These are phyloP conservation scores for Synanthedon formicaeformis DNA, from an alignment of 2,888 invertebrate species.

Conservation along the genomic window DNA sequence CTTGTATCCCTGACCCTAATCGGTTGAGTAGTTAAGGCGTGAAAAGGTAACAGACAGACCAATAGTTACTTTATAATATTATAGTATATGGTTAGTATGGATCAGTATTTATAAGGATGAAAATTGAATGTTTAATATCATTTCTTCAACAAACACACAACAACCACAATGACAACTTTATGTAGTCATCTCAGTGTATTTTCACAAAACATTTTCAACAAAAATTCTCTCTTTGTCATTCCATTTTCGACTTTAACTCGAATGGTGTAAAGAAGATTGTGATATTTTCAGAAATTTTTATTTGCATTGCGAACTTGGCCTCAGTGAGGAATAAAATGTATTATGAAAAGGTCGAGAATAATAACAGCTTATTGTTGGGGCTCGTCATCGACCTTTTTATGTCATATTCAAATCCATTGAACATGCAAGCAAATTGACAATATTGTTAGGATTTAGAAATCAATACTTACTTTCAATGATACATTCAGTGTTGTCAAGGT, in stretches of 20 bases:
- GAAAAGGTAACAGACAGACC: too few species aligned
- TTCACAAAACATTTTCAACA: too few species aligned
- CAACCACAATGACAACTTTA: too few species aligned
- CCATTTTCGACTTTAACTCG: neutral
- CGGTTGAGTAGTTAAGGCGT: too few species aligned
- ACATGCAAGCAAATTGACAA: conserved; percentile 24
- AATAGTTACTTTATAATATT: too few species aligned
- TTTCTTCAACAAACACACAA: too few species aligned
- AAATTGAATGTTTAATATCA: too few species aligned
- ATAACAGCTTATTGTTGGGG: conserved; percentile 15
- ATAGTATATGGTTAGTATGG: too few species aligned
- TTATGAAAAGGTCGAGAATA: conserved; percentile 20
- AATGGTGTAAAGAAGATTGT: neutral
- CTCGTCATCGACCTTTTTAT: conserved; percentile 16
- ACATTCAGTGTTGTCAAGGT: neutral
- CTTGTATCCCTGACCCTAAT: too few species aligned
- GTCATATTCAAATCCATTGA: conserved; percentile 16
- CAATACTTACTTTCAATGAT: neutral
- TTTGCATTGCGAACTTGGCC: conserved; percentile 11
- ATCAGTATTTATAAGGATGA: too few species aligned
- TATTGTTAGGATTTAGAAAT: conserved; percentile 15
- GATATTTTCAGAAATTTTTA: neutral
- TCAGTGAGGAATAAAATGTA: conserved; percentile 13
- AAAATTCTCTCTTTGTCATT: neutral
- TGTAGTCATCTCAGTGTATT: too few species aligned